Conservation (phyloP, 1,140 invertebrate genomes). For the Oedothorax gibbosus region DNA sequence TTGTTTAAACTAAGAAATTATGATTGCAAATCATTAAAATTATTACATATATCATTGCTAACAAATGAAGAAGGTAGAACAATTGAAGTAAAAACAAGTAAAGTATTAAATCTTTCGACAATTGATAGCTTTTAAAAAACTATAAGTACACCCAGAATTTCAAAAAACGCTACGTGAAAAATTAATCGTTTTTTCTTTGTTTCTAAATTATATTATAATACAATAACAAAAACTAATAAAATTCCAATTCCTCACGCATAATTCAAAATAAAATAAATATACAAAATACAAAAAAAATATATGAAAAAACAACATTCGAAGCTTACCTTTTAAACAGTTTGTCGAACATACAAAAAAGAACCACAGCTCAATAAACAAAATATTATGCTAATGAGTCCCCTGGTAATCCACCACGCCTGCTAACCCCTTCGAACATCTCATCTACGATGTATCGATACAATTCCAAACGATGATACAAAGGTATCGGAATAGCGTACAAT, state of each 20-base stretch:
- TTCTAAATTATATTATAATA: too few species aligned
- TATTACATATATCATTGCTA: too few species aligned
- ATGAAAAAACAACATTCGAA: not conserved
- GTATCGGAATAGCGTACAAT: slow-evolving; percentile 8
- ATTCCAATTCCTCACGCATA: too few species aligned
- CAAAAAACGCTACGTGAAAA: not conserved
- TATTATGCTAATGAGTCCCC: too few species aligned
- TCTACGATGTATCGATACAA: not conserved
- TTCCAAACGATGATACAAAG: slow-evolving; percentile 1
- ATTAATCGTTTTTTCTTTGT: too few species aligned
- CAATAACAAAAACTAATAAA: too few species aligned
- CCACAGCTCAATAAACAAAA: not conserved
- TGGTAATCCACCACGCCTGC: not conserved
- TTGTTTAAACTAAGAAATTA: too few species aligned
- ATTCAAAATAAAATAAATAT: too few species aligned
- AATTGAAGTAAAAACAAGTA: not conserved
- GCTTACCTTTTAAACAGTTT: slow-evolving; percentile 12
- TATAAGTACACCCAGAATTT: not conserved
- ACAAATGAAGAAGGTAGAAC: not conserved
- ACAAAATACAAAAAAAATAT: too few species aligned
- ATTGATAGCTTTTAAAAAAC: not conserved
- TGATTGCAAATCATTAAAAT: too few species aligned
- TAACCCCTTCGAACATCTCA: not conserved
- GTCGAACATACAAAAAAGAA: slow-evolving; percentile 25
- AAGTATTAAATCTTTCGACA: not conserved